Evolutionary conservation across 1,140 invertebrate species (phyloP), one percentile per base, ranked within the genome.

Genomic region (Ptiloglossa arizonensis): DNA sequence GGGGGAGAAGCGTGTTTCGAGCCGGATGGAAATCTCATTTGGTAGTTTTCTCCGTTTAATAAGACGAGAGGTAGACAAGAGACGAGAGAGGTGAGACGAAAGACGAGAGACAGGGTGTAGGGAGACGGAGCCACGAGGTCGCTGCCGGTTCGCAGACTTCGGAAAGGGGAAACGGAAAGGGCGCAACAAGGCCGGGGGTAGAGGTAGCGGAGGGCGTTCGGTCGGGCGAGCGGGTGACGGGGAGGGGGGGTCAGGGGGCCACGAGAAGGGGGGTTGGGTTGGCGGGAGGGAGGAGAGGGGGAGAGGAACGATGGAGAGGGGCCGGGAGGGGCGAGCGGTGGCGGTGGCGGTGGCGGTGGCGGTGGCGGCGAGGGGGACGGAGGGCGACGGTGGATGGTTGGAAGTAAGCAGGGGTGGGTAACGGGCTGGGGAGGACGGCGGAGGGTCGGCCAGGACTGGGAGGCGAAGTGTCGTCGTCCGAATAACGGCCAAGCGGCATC

Each of bases 401-500:
- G 75, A 78, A 85, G 85, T 85, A 88, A 83, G 73, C 73, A 59
- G 73, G 73, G 73, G 73, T 69, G 80, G 87, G 81, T 84, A 71
- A 80, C 79, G 86, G 69, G 64, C 79, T 60, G 76, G 86, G 86
- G 82, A 86, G 81, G 73, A 69, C 64, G 76, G 82, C 70, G 59
- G 83, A 81, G 79, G 76, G 80, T 69, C 73, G 64, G 75, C 78
- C 87, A 87, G 87, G 81, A 89, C 90, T 88, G 88, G 89, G 90
- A 91, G 90, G 90, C 90, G 89, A 92, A 92, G 91, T 93, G 92
- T 93, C 92, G 91, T 93, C 91, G 91, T 92, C 92, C 91, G 91
- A 92, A 93, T 93, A 92, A 92, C 91, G 91, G 92, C 91, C 90
- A 89, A 89, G 89, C 91, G 90, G 91, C 91, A 92, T 93, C 92